Base-by-base conservation (phyloP, 1,140 invertebrate species). In the Leptinotarsa defecta region DNA sequence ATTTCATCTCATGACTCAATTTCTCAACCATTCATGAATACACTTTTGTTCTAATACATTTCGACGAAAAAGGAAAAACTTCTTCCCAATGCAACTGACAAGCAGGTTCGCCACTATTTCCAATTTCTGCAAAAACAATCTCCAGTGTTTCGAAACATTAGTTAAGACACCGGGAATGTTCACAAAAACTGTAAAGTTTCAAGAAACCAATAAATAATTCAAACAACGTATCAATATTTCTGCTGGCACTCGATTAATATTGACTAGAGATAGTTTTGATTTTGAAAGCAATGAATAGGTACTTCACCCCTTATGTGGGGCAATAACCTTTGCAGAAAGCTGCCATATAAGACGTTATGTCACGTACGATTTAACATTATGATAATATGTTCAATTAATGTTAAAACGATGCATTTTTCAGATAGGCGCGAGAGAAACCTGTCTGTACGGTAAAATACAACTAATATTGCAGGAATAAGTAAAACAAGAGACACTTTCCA, bases 351-450 rank as follows among this genome's bases (percentile, higher is more conserved):
- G 52, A 57, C n/a, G 52, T 57, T 57, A 4, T 57, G 52, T 57
- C 52, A 57, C 52, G 52, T 57, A 57, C 52, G 52, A 57, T 57
- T 43, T 57, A 57, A 57, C 52, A 57, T 57, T 57, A 57, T 57
- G 52, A 57, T 57, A 57, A 57, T 57, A 8, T 57, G 17, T 57
- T 57, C 52, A 19, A 57, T 57, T 57, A 57, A 57, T 57, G n/a
- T 15, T 57, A 57, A 13, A 17, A 57, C 52, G 52, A 57, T 57
- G 52, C 15, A 17, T 57, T 57, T 57, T 57, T 57, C 52, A 17
- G 52, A 57, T 57, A 57, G n/a, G 52, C n/a, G 52, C 52, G 13
- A 57, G 52, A 57, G 52, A 57, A 57, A 57, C 52, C n/a, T 19
- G 52, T 57, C 1, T n/a, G 15, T 19, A 57, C 52, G 52, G 52